These are phyloP conservation scores for Aphrocallistes beatrix DNA, from an alignment of 37 sponge, comb jelly and placozoan species.

Conservation along the genomic window DNA sequence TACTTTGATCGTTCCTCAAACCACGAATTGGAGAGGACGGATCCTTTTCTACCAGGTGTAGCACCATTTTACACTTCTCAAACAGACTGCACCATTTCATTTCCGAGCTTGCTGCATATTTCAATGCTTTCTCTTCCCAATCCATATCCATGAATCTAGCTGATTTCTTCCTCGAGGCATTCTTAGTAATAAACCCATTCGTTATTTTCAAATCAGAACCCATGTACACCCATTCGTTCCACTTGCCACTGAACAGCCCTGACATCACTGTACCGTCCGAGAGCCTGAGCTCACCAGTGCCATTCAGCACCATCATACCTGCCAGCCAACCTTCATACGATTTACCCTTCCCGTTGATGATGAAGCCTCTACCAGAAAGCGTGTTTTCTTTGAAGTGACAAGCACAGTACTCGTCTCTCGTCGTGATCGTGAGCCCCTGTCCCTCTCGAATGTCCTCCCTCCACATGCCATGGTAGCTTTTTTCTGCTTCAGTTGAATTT, in stretches of 20 bases:
- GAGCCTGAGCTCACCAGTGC: neutral
- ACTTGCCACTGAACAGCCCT: neutral
- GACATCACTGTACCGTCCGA: neutral
- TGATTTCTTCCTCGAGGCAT: neutral
- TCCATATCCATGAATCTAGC: neutral
- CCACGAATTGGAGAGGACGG: neutral
- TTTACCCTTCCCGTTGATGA: neutral
- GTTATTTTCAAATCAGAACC: neutral
- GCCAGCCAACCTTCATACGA: constrained; percentile 11
- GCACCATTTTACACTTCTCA: neutral
- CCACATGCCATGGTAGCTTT: constrained; percentile 9
- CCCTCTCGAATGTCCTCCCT: neutral
- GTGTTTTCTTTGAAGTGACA: neutral
- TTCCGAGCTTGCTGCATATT: neutral
- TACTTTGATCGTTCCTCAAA: too few relatives aligned
- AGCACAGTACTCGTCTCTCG: neutral
- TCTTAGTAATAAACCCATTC: neutral
- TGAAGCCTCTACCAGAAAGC: neutral
- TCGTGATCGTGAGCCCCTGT: neutral
- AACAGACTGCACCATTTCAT: neutral
- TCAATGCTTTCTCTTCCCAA: constrained; percentile 12
- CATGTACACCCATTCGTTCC: neutral
- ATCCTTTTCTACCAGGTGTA: neutral
- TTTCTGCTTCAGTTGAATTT: neutral
- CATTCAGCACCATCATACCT: neutral